phyloP scores from a whole-genome alignment of 2,113 vertebrate genomes.

The Ovis canadensis region DNA sequence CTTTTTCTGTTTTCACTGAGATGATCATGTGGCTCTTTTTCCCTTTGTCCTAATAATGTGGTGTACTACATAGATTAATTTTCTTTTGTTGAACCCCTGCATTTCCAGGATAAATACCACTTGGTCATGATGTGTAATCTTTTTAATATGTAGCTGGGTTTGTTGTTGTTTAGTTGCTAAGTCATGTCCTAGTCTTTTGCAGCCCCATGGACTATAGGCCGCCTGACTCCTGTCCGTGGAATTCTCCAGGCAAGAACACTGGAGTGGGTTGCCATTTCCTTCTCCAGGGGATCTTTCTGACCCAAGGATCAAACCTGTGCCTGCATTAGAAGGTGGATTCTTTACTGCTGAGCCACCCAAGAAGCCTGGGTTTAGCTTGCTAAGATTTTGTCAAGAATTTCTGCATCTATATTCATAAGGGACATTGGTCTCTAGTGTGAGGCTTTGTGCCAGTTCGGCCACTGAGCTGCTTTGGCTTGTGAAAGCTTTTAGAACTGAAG shows the following conservation, averaged over 20 bases:
- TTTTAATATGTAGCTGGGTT: neutral
- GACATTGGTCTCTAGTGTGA: neutral
- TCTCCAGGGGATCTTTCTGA: neutral
- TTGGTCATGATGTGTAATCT: neutral
- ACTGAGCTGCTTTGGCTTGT: neutral
- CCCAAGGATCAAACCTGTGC: neutral
- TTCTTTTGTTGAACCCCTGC: neutral
- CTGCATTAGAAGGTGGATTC: neutral
- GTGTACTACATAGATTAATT: neutral
- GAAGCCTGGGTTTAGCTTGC: neutral
- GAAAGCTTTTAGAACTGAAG: neutral
- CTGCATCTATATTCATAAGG: neutral
- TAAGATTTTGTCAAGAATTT: neutral
- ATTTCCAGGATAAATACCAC: neutral
- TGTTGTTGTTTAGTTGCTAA: neutral
- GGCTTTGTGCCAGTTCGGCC: rapidly evolving
- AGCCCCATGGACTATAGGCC: neutral
- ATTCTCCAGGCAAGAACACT: neutral
- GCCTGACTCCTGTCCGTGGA: neutral
- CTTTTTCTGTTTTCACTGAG: neutral
- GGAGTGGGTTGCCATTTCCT: neutral
- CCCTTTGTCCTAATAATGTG: neutral
- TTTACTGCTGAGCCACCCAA: neutral
- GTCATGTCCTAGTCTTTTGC: neutral
- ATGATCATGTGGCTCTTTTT: neutral